Base-by-base conservation (phyloP, 1,140 invertebrate genomes). In the Tribolium castaneum region DNA sequence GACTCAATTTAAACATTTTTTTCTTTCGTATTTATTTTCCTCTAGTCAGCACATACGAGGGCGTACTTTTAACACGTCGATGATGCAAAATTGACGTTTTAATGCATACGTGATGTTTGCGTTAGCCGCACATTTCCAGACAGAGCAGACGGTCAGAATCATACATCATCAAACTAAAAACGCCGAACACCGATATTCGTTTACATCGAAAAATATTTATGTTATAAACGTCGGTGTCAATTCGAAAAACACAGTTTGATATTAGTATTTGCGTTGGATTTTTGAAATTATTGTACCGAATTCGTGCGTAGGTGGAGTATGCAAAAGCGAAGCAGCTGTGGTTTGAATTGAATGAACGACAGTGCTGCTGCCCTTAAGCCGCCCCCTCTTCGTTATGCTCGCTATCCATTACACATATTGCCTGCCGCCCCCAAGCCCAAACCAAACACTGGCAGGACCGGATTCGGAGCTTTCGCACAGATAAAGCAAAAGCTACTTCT, bases 381-480 rank as follows among this genome's bases (percentile, higher is more conserved):
- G 30, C 54, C 59, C 59, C 59, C 59, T 66, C 30, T 66, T 66
- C 59, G 59, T 66, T 66, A 66, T 66, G 78, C 78, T 78, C 78
- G 66, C 72, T 82, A 83, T 82, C 82, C 82, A 83, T 83, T 83
- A 83, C 82, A 83, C 78, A 82, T 83, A 83, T 83, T 83, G 82
- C 82, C 75, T 78, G 80, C 80, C 75, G 78, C 78, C 82, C 75
- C 76, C 77, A 76, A n/a, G 72, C 78, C 72, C 70, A 66, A 78
- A 75, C 77, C 74, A 76, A 76, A 79, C 72, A 73, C 6, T 49
- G 6, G 56, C 78, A 79, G 78, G 70, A 59, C 62, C 78, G 78
- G 74, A 76, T 56, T 16, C 22, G 7, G 2, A 6, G 62, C 3
- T 70, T 70, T 34, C 25, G 16, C 12, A 39, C 4, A 3, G 7